These are phyloP conservation scores for Syngnathus rostellatus DNA, from an alignment of 2,797 vertebrate genomes.

Conservation along the genomic window DNA sequence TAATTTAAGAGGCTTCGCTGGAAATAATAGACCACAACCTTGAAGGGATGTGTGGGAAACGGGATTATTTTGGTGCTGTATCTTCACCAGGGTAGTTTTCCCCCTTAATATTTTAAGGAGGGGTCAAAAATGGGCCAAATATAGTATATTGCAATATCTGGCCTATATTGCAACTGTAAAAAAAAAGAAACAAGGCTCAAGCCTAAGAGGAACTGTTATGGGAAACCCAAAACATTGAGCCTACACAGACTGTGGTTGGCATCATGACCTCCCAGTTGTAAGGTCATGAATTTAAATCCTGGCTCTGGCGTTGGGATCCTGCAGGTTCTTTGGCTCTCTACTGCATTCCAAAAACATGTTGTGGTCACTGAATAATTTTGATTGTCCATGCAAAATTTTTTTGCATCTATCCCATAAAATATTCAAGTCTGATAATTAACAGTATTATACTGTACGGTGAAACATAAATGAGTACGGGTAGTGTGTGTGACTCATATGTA, in stretches of 20 bases:
- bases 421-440: too few species aligned
- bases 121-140: background rate
- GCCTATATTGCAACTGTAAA: too few species aligned
- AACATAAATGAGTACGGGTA: background rate
- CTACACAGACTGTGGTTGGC: background rate
- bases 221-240: background rate
- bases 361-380: too few species aligned
- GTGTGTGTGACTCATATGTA: background rate
- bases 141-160: background rate
- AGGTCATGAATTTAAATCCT: too few species aligned
- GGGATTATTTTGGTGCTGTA: background rate
- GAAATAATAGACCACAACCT: conserved; percentile 13
- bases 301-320: too few species aligned
- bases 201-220: background rate
- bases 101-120: background rate
- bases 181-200: background rate
- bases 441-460: background rate
- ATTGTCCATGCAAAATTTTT: background rate
- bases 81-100: background rate
- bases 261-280: background rate
- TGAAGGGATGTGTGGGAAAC: background rate
- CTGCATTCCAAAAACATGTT: too few species aligned
- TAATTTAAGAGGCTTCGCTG: conserved; percentile 38
- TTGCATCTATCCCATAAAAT: background rate
- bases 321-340: too few species aligned